phyloP scores from a whole-genome alignment of 2,113 vertebrate species.

The Campylomormyrus numenius region DNA sequence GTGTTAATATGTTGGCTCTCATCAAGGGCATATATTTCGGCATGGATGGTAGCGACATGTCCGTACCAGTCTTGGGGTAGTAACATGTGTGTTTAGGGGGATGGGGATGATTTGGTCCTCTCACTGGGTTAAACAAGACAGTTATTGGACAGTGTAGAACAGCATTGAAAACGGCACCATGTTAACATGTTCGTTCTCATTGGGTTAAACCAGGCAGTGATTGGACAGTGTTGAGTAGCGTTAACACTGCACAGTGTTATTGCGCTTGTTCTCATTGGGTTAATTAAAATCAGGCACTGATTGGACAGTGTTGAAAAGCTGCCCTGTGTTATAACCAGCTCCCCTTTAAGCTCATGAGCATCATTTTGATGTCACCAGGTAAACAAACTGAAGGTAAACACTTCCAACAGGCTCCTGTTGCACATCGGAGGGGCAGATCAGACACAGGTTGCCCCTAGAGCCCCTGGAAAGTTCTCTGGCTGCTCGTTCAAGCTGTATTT shows the following conservation, averaged over 20 bases:
- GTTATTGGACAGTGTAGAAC: background rate
- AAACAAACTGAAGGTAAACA: background rate
- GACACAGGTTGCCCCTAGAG: background rate
- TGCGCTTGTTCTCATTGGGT: background rate
- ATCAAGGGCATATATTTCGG: background rate
- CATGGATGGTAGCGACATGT: background rate
- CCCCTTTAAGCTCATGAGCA: background rate
- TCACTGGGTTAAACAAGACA: background rate
- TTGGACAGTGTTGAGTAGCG: background rate
- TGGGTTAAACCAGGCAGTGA: background rate
- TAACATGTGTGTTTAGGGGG: too few species aligned
- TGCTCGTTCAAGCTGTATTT: background rate
- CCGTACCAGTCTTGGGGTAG: too few species aligned
- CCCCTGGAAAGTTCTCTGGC: background rate
- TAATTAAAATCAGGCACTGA: background rate
- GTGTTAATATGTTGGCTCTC: background rate
- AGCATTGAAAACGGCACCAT: background rate
- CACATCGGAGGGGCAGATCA: background rate
- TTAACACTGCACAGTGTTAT: background rate
- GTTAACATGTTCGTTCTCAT: background rate
- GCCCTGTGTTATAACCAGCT: background rate
- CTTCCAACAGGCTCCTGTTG: background rate
- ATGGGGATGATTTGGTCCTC: background rate
- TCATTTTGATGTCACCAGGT: background rate
- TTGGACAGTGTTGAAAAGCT: background rate